Evolutionary conservation across 92 coral and sea anemone species (phyloP), one percentile per base, ranked within the genome.

Genomic region (Epizoanthus stellaris): DNA sequence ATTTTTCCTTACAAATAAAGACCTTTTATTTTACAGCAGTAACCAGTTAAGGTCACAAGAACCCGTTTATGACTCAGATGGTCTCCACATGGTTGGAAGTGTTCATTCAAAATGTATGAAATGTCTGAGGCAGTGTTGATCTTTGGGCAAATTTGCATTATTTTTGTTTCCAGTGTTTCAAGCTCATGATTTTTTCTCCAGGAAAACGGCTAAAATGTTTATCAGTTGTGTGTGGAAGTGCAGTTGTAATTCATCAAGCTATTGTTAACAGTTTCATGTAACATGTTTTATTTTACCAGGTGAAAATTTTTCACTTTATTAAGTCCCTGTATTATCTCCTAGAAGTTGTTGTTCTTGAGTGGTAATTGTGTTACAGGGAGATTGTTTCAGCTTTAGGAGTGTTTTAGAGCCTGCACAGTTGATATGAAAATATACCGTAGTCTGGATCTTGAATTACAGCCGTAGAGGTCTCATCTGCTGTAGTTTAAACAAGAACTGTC

Each of bases 321-420:
- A 75, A 52, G 81, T 65, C 54, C 73, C 47, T 17, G 67, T 65
- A 65, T 85, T 85, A 65, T 85, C 76, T 85, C 52, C n/a, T 65
- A 34, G 67, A 65, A 85, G 60, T 40, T 75, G 52, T 59, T 47
- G 66, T 86, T 77, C 62, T 63, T 62, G 54, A 92, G 93, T 70
- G 80, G 82, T 88, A 88, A 93, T 93, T 88, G 89, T 66, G 81
- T 85, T 83, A 45, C 64, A 45, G 23, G 60, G 70, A 82, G 91
- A 85, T 89, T 53, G 60, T 86, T 89, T 90, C 68, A 80, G 92
- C 87, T 89, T 89, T 81, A 40, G 58, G 19, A 42, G 25, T 20
- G 60, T 61, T 73, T 14, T 38, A 86, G 21, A 10, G 49, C 60
- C 73, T 11, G 60, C 42, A 20, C 57, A 79, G 43, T 79, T 79